Base-by-base conservation (phyloP, 2,888 invertebrate genomes). In the Eulithis testata region DNA sequence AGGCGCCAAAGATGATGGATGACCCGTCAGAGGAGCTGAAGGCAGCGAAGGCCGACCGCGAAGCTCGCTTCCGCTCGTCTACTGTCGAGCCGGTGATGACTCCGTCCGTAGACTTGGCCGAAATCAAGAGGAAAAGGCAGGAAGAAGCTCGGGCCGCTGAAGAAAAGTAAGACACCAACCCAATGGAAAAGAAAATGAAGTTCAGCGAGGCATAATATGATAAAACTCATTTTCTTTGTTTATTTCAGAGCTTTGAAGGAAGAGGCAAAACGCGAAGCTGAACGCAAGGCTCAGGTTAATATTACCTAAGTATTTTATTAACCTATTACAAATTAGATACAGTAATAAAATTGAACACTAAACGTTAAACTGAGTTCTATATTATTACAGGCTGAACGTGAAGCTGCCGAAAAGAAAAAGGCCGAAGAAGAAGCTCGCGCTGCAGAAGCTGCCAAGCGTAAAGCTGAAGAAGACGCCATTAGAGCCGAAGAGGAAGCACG, bases 91-190 rank as follows among this genome's bases (percentile, higher is more conserved):
- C 94, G 0, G 86, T 88, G 27, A 73, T 91, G 70, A 81, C 90
- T 2, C 90, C 94, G n/a, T 84, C 94, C 8, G 94, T 94, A 51
- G 91, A 94, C 73, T 87, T 94, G 60, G 90, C 94, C 45, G 94
- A 93, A 72, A 91, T 93, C 66, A 91, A 93, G 69, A 92, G 92
- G 74, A 94, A 94, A 76, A 92, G 94, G 74, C 94, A 95, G 70
- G 95, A 95, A 71, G 95, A 95, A 80, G 95, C 94, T 49, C 94
- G 94, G 75, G 90, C 94, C 76, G 95, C 94, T 56, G 94, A 94
- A 77, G 95, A 95, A 78, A 94, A 90, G 95, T 95, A 83, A 86
- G 90, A 45, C 8, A 47, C 21, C n/a, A 21, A 56, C 7, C 11
- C 9, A 21, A 5, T 58, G 5, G 21, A 53, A 52, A 52, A 53